Evolutionary conservation across 2,888 invertebrate genomes (phyloP).

Genomic region (Eupithecia insigniata): DNA sequence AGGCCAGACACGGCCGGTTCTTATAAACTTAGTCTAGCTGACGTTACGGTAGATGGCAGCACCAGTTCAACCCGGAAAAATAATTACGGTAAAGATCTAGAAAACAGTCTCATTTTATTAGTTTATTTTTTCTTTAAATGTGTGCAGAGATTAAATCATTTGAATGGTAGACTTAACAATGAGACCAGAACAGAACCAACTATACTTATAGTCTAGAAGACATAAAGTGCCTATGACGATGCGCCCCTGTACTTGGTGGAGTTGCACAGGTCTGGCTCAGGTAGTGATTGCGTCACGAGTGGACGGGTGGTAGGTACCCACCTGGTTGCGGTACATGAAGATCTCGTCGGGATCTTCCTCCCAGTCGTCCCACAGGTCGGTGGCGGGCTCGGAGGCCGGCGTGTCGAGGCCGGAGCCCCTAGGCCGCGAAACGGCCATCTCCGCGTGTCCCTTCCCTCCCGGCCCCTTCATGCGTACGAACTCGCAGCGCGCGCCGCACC

Average conservation of each 20-base stretch:
- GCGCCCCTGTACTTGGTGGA: not conserved
- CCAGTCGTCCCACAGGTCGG: constrained; percentile 96
- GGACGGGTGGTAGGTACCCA: constrained; percentile 47
- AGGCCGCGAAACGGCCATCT: constrained; percentile 98
- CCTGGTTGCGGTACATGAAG: constrained; percentile 91
- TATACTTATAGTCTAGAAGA: no score
- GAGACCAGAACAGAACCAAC: not conserved
- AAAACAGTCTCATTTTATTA: not conserved
- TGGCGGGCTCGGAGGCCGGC: constrained; percentile 95
- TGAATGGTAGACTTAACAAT: not conserved
- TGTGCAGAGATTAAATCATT: not conserved
- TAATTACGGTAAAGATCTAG: no score
- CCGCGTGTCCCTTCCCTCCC: constrained; percentile 95
- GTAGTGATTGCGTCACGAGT: not conserved
- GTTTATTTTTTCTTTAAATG: not conserved
- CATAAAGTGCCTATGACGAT: not conserved
- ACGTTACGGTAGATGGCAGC: not conserved
- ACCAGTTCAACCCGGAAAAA: not conserved
- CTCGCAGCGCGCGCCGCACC: constrained; percentile 93
- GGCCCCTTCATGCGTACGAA: constrained; percentile 99
- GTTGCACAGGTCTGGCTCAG: not conserved
- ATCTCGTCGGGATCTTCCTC: constrained; percentile 94
- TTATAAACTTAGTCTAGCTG: not conserved
- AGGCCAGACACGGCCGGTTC: no score
- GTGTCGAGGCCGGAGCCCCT: constrained; percentile 97